Percentiles rank a stretch among this genome's conserved stretches.
These are phyloP conservation scores for Lasiommata megera DNA, from an alignment of 2,888 invertebrate genomes.

Conservation along the genomic window DNA sequence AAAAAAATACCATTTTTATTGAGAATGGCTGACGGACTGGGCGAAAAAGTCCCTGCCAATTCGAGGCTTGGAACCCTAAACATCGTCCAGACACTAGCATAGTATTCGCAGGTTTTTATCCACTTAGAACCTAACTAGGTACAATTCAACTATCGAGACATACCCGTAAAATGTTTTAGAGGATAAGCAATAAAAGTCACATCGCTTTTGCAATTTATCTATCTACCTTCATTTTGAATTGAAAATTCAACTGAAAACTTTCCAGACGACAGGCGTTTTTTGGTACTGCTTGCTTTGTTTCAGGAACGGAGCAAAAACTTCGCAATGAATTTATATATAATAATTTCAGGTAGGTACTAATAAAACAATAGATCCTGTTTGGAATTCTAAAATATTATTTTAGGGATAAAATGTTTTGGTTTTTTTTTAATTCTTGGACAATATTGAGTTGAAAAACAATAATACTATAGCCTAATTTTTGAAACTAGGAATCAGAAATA, in stretches of 20 bases:
- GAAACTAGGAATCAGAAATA: no score
- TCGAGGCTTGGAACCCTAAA: no score
- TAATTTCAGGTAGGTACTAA: neutral
- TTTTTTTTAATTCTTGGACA: no score
- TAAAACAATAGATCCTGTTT: neutral
- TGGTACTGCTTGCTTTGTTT: no score
- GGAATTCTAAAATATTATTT: neutral
- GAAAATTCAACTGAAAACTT: neutral
- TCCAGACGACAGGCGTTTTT: neutral
- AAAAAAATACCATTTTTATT: no score
- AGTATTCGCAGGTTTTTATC: neutral
- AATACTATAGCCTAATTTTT: no score
- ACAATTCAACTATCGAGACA: neutral
- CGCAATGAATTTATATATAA: neutral
- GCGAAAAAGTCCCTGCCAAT: no score
- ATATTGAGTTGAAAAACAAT: no score
- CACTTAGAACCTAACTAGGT: neutral
- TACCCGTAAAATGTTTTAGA: slow-evolving; percentile 1
- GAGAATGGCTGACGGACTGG: no score
- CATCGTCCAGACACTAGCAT: neutral
- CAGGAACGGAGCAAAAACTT: neutral
- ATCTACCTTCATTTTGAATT: slow-evolving; percentile 3
- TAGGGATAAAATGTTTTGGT: no score
- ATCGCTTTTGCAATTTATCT: slow-evolving; percentile 3
- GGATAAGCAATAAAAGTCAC: slow-evolving; percentile 8